These are phyloP conservation scores for Tympanoctomys barrerae DNA, from an alignment of 2,797 vertebrate genomes.

Conservation along the genomic window DNA sequence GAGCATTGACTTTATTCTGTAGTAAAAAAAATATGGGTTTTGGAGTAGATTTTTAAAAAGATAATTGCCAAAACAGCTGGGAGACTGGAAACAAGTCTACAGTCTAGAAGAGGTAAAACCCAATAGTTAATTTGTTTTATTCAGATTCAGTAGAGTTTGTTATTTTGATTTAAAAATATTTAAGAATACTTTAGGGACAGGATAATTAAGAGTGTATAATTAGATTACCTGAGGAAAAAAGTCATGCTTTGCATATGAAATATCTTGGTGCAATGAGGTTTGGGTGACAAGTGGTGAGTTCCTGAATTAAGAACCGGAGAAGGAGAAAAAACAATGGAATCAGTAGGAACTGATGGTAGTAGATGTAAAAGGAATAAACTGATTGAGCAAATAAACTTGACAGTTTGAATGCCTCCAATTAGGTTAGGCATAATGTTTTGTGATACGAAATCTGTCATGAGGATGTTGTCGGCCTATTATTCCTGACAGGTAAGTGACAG, in stretches of 20 bases:
- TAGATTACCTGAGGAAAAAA: neutral
- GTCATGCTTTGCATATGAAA: neutral
- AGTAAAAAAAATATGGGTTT: conserved; percentile 33
- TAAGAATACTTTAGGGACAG: conserved; percentile 37
- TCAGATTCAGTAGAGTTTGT: neutral
- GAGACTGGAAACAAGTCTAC: conserved; percentile 70
- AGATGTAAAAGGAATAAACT: conserved; percentile 17
- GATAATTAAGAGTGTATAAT: conserved; percentile 46
- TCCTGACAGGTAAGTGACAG: neutral
- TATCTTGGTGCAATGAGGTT: conserved; percentile 48
- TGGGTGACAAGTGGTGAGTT: conserved; percentile 19
- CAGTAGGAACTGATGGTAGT: neutral
- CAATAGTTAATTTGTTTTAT: conserved; percentile 41
- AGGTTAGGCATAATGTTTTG: neutral
- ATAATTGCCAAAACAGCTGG: neutral
- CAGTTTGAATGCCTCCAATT: conserved; percentile 34
- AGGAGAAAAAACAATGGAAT: conserved; percentile 19
- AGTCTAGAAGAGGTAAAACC: conserved; percentile 90
- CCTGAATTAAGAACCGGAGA: conserved; percentile 49
- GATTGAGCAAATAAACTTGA: conserved; percentile 42
- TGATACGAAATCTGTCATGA: neutral
- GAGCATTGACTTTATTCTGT: conserved; percentile 55
- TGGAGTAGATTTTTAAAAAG: conserved; percentile 56
- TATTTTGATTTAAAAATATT: conserved; percentile 1
- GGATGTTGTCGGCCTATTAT: neutral